phyloP scores from a whole-genome alignment of 2,797 vertebrate genomes.

The Rhinichthys osculus region DNA sequence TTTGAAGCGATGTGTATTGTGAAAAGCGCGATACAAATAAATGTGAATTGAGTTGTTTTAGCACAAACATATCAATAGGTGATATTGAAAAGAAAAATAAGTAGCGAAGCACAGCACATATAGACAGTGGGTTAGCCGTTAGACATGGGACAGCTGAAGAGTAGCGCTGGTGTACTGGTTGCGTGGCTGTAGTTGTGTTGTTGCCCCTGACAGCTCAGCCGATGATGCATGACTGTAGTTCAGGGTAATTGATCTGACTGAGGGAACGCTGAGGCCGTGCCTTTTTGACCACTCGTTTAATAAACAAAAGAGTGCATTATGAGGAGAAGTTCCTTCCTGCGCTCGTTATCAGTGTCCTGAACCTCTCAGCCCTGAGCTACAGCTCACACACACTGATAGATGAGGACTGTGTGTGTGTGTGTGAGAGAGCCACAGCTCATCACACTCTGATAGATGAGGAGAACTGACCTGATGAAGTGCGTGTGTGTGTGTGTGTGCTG shows the following conservation, averaged over 20 bases:
- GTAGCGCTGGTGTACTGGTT: too few relatives aligned
- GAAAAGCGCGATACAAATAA: too few relatives aligned
- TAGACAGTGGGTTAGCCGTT: not conserved
- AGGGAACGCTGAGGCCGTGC: conserved; percentile 31
- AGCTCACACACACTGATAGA: conserved; percentile 44
- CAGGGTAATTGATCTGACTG: conserved; percentile 2
- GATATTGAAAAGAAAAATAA: not conserved
- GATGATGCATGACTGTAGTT: conserved; percentile 3
- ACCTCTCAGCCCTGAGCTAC: conserved; percentile 48
- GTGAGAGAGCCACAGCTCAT: not conserved
- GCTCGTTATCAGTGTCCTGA: conserved; percentile 22
- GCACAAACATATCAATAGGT: not conserved
- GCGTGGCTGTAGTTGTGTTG: too few relatives aligned
- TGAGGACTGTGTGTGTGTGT: conserved; percentile 4
- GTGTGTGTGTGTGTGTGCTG: not conserved
- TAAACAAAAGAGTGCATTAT: conserved; percentile 48
- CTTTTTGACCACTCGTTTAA: conserved; percentile 38
- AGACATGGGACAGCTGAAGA: not conserved
- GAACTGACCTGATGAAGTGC: not conserved
- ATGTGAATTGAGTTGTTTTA: too few relatives aligned
- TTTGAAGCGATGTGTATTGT: too few relatives aligned
- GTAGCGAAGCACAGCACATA: not conserved
- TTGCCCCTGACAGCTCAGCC: not conserved
- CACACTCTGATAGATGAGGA: conserved; percentile 46
- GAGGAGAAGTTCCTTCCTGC: conserved; percentile 32